Evolutionary conservation across 1,140 invertebrate species (phyloP).

Genomic region (Drosophila carrolli): DNA sequence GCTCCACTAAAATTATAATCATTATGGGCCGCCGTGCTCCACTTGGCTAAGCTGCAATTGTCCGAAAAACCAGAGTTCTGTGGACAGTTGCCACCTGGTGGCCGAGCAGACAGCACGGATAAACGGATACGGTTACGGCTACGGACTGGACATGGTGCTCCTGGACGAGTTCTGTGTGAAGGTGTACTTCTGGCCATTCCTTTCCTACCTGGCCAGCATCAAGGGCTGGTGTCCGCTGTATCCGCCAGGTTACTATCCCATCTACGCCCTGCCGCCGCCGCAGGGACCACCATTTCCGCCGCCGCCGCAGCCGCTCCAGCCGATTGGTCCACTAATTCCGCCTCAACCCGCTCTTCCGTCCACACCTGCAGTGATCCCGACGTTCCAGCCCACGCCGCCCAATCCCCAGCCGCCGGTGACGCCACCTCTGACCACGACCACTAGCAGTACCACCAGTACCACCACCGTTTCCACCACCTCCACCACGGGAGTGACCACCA

Average conservation of each 20-base stretch:
- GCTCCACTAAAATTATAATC: slow-evolving; percentile 56
- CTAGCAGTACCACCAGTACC: slow-evolving; percentile 11
- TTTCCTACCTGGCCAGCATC: slow-evolving; percentile 75
- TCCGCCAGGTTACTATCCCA: slow-evolving; percentile 76
- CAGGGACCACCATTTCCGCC: slow-evolving; percentile 18
- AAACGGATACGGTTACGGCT: slow-evolving; percentile 17
- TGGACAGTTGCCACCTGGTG: slow-evolving; percentile 51
- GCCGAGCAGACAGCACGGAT: slow-evolving; percentile 43
- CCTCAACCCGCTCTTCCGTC: slow-evolving; percentile 39
- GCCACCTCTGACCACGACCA: slow-evolving; percentile 25
- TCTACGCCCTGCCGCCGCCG: slow-evolving; percentile 57
- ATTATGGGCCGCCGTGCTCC: slow-evolving; percentile 39
- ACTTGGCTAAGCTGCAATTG: slow-evolving; percentile 58
- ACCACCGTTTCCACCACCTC: slow-evolving; percentile 34
- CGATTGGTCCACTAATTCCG: slow-evolving; percentile 51
- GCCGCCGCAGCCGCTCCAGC: slow-evolving; percentile 3
- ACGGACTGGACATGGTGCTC: slow-evolving; percentile 53
- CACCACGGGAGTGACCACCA: slow-evolving; percentile 32
- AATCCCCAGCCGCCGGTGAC: slow-evolving; percentile 43
- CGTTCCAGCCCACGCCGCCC: slow-evolving; percentile 69
- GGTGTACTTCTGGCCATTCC: slow-evolving; percentile 80
- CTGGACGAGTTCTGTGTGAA: slow-evolving; percentile 78
- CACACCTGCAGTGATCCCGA: slow-evolving; percentile 61
- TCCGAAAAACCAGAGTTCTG: slow-evolving; percentile 12
- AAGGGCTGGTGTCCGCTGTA: slow-evolving; percentile 78